A percentile compares a stretch with the other conserved stretches of the same genome.
phyloP scores from a whole-genome alignment of 2,797 vertebrate genomes.

The Leptodactylus fallax region DNA sequence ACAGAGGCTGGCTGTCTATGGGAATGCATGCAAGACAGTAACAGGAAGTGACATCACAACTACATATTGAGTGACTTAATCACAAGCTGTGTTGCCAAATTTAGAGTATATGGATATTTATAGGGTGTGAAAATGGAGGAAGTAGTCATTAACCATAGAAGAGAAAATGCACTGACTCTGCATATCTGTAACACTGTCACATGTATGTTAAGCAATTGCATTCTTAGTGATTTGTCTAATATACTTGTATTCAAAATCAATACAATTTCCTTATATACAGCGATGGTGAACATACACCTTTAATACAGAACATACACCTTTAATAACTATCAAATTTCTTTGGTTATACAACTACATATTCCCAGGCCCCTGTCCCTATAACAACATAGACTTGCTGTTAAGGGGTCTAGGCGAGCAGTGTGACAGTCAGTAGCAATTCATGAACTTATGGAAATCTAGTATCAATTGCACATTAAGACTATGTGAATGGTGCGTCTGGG shows the following conservation, averaged over 20 bases:
- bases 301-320: too few species aligned
- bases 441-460: too few species aligned
- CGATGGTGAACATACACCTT: too few species aligned
- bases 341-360: too few species aligned
- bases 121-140: neutral
- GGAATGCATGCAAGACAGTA: constrained; percentile 22
- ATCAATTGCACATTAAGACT: too few species aligned
- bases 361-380: too few species aligned
- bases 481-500: too few species aligned
- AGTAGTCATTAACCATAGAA: neutral
- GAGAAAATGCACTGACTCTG: neutral
- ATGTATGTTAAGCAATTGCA: neutral
- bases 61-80: neutral
- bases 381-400: too few species aligned
- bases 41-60: constrained; percentile 53
- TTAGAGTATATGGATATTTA: neutral
- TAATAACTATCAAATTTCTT: too few species aligned
- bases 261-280: too few species aligned
- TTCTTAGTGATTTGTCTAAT: neutral
- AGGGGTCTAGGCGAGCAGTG: too few species aligned
- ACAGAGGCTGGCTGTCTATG: neutral
- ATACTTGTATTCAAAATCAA: neutral
- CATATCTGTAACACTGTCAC: neutral
- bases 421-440: too few species aligned
- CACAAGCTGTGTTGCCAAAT: neutral